A percentile compares a stretch with the other conserved stretches of the same genome.
These are phyloP conservation scores for Anarsia innoxiella DNA, from an alignment of 2,888 invertebrate genomes.

Conservation along the genomic window DNA sequence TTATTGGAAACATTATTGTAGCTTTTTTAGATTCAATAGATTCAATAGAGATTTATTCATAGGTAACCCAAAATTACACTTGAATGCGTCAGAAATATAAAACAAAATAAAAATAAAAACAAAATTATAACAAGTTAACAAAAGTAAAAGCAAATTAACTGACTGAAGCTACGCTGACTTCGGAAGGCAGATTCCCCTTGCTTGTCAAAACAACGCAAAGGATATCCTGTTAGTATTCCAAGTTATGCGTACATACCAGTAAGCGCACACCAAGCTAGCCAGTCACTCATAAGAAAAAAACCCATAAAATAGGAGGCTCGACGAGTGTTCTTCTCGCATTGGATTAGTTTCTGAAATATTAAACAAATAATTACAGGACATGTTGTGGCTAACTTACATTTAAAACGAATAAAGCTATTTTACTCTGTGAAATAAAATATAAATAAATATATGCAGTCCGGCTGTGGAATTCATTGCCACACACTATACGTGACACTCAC, in stretches of 20 bases:
- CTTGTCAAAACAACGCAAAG: too few species aligned
- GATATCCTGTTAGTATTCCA: too few species aligned
- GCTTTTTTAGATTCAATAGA: neutral
- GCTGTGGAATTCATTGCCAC: neutral
- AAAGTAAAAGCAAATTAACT: too few species aligned
- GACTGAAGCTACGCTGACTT: too few species aligned
- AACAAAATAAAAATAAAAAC: too few species aligned
- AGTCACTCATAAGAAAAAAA: slow-evolving; percentile 18
- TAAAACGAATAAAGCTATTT: neutral
- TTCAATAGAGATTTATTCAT: too few species aligned
- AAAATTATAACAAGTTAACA: too few species aligned
- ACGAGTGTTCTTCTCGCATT: slow-evolving; percentile 24
- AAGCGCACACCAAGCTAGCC: slow-evolving; percentile 22
- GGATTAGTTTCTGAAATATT: slow-evolving; percentile 25
- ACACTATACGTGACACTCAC: neutral
- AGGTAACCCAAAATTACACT: too few species aligned
- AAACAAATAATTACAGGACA: too few species aligned
- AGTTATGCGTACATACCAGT: too few species aligned
- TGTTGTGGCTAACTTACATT: too few species aligned
- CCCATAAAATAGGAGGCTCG: slow-evolving; percentile 19
- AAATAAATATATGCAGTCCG: neutral
- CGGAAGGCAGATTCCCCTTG: neutral
- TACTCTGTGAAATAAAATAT: neutral
- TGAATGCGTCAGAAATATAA: too few species aligned
- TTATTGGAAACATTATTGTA: neutral